These are phyloP conservation scores for Tetrao urogallus DNA, from an alignment of 2,113 vertebrate genomes.

Conservation along the genomic window DNA sequence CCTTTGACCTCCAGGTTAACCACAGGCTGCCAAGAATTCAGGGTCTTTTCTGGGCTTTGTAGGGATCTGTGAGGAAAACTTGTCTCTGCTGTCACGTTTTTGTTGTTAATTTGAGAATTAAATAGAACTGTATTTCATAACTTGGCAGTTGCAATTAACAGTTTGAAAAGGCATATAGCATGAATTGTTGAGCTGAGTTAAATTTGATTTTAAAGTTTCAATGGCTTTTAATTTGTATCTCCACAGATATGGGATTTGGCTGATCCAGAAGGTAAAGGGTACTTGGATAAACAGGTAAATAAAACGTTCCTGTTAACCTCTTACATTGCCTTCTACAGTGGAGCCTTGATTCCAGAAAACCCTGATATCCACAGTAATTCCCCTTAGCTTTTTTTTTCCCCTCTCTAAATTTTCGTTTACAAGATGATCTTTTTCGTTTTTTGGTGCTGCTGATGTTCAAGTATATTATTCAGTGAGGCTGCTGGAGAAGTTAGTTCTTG, in stretches of 20 bases:
- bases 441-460: not conserved
- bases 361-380: not conserved
- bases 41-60: not conserved
- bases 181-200: not conserved
- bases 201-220: not conserved
- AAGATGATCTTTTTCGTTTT: not conserved
- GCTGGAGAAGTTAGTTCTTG: not conserved
- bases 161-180: not conserved
- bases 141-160: not conserved
- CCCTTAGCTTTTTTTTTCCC: not conserved
- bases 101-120: not conserved
- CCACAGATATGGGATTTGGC: constrained; percentile 97
- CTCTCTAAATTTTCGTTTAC: not conserved
- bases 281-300: constrained; percentile 94
- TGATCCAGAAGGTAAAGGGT: constrained; percentile 96
- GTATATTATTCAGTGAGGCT: not conserved
- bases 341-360: not conserved
- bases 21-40: not conserved
- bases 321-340: not conserved
- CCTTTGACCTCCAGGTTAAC: not conserved
- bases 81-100: not conserved
- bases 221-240: not conserved
- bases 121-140: not conserved
- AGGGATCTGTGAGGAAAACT: not conserved
- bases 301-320: not conserved